Percentiles rank a stretch among this genome's conserved stretches.
Evolutionary conservation across 2,113 vertebrate genomes (phyloP).

Genomic region (Pelecanus crispus): DNA sequence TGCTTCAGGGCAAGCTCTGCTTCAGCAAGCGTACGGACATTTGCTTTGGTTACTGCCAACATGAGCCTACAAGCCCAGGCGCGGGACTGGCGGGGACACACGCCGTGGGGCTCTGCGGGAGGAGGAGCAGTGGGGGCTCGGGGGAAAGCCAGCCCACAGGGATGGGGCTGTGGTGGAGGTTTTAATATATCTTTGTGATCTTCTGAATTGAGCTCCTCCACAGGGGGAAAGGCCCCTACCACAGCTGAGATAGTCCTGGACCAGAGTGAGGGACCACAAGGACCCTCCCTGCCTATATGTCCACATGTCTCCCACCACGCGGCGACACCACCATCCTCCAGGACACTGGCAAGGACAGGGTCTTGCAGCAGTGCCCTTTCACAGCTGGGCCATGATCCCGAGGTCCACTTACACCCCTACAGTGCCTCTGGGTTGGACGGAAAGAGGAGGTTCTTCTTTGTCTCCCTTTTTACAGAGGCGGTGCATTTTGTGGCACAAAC

Average conservation of each 20-base stretch:
- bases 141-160: background rate
- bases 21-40: background rate
- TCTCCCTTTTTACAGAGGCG: background rate
- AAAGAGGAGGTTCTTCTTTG: background rate
- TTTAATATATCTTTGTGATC: background rate
- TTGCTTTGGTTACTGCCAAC: rapidly evolving
- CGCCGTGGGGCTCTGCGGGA: rapidly evolving
- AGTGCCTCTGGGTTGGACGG: background rate
- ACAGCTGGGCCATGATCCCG: rapidly evolving
- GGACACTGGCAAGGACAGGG: background rate
- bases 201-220: background rate
- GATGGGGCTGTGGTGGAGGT: background rate
- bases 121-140: rapidly evolving
- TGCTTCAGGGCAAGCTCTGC: background rate
- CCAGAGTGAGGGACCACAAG: background rate
- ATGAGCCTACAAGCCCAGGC: rapidly evolving
- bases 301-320: rapidly evolving
- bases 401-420: background rate
- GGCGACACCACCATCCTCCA: background rate
- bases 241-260: background rate
- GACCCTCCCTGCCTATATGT: rapidly evolving
- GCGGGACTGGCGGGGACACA: rapidly evolving
- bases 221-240: background rate
- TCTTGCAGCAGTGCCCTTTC: background rate
- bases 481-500: background rate